Conservation (phyloP, 2,113 vertebrate genomes). For the Campylomormyrus tamandua region DNA sequence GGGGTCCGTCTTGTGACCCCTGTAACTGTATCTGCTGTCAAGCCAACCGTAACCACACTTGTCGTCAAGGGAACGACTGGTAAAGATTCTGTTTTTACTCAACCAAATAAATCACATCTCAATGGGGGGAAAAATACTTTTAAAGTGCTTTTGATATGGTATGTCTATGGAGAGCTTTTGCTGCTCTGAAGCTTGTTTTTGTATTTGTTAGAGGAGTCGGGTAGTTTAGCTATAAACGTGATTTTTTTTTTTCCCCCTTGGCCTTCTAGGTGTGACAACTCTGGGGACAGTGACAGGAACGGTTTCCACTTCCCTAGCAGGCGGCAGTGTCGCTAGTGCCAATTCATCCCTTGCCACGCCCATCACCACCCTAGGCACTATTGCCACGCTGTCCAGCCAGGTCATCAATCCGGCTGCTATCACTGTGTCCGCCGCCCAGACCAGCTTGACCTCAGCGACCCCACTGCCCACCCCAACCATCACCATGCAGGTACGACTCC, state of each 20-base stretch:
- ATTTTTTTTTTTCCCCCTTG: neutral
- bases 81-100: slow-evolving; percentile 30
- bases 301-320: slow-evolving; percentile 59
- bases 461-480: slow-evolving; percentile 57
- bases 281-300: slow-evolving; percentile 68
- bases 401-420: slow-evolving; percentile 67
- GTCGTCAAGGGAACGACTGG: slow-evolving; percentile 76
- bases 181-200: neutral
- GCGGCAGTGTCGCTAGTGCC: slow-evolving; percentile 54
- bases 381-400: slow-evolving; percentile 68
- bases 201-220: neutral
- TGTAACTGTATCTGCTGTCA: slow-evolving; percentile 68
- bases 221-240: neutral
- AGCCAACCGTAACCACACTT: slow-evolving; percentile 71
- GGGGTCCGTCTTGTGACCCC: slow-evolving; percentile 71
- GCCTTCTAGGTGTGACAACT: slow-evolving; percentile 63
- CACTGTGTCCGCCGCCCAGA: slow-evolving; percentile 63
- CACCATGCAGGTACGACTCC: slow-evolving; percentile 61
- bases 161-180: neutral
- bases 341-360: slow-evolving; percentile 66
- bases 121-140: neutral
- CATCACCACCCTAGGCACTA: slow-evolving; percentile 67
- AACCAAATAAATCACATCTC: neutral
- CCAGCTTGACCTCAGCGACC: slow-evolving; percentile 51
- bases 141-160: neutral